Conservation (phyloP, 2,113 vertebrate species). For the Carassius auratus region DNA sequence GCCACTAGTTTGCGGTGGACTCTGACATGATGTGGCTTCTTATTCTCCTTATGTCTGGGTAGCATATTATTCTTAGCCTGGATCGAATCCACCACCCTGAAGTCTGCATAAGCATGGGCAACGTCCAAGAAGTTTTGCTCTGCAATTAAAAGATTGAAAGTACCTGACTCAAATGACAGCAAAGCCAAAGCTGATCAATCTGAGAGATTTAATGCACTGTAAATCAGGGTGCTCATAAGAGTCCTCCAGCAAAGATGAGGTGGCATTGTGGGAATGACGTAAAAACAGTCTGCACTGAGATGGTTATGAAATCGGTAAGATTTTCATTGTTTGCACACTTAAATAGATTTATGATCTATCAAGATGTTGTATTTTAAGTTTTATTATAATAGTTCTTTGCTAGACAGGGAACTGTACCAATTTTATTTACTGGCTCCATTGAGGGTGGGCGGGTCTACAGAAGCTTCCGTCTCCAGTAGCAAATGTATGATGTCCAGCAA, state of each 20-base stretch:
- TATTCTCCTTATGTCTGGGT: constrained; percentile 68
- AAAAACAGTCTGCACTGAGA: not conserved
- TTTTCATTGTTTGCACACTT: too few relatives aligned
- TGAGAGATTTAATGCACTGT: constrained; percentile 31
- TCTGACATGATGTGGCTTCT: constrained; percentile 67
- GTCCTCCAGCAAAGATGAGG: not conserved
- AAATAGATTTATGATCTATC: not conserved
- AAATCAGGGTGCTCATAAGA: constrained; percentile 6
- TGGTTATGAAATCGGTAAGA: not conserved
- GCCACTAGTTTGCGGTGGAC: constrained; percentile 61
- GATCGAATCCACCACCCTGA: constrained; percentile 79
- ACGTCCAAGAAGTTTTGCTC: constrained; percentile 82
- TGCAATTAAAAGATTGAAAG: constrained; percentile 63
- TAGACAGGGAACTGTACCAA: constrained; percentile 73
- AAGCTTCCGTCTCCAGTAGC: constrained; percentile 81
- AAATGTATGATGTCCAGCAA: constrained; percentile 83
- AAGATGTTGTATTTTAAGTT: not conserved
- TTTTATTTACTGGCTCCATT: constrained; percentile 81
- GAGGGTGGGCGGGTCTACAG: constrained; percentile 77
- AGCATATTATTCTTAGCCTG: constrained; percentile 77
- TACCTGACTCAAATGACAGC: constrained; percentile 27
- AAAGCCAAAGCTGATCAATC: constrained; percentile 30
- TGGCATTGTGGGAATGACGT: constrained; percentile 10
- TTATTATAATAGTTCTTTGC: not conserved
- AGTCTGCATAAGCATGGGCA: constrained; percentile 80